These are phyloP conservation scores for Drosophila birchii DNA, from an alignment of 2,888 invertebrate genomes.

Conservation along the genomic window DNA sequence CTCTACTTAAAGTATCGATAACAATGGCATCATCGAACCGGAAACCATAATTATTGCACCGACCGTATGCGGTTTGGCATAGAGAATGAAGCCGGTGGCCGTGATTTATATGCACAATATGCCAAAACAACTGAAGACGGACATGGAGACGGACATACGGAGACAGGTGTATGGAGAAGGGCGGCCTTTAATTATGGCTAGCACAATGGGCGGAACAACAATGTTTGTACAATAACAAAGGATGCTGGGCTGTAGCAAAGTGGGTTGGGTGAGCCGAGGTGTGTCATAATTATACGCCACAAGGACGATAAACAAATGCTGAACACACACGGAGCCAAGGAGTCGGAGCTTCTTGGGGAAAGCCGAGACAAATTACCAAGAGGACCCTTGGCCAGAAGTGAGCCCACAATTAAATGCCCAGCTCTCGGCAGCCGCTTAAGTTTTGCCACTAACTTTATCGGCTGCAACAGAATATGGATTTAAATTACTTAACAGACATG, in stretches of 20 bases:
- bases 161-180: slow-evolving; percentile 4
- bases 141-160: slow-evolving; percentile 2
- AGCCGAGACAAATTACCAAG: slow-evolving; percentile 78
- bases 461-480: slow-evolving; percentile 64
- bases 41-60: slow-evolving; percentile 64
- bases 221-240: slow-evolving; percentile 65
- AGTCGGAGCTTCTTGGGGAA: slow-evolving; percentile 50
- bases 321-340: slow-evolving; percentile 24
- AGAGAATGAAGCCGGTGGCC: slow-evolving; percentile 45
- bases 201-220: slow-evolving; percentile 53
- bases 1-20: slow-evolving; percentile 39
- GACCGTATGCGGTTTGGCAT: slow-evolving; percentile 28
- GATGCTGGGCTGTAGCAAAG: slow-evolving; percentile 19
- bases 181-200: slow-evolving; percentile 70
- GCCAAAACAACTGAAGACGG: slow-evolving; percentile 52
- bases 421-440: slow-evolving; percentile 66
- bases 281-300: slow-evolving; percentile 63
- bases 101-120: slow-evolving; percentile 68
- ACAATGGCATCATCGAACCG: slow-evolving; percentile 56
- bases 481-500: slow-evolving; percentile 69
- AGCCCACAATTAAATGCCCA: slow-evolving; percentile 72
- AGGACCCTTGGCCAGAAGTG: slow-evolving; percentile 55
- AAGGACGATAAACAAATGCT: slow-evolving; percentile 71
- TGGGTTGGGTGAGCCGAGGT: slow-evolving; percentile 14
- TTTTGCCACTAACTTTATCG: slow-evolving; percentile 71